Conservation (phyloP, 2,888 invertebrate genomes). For the Copidosoma aretas region DNA sequence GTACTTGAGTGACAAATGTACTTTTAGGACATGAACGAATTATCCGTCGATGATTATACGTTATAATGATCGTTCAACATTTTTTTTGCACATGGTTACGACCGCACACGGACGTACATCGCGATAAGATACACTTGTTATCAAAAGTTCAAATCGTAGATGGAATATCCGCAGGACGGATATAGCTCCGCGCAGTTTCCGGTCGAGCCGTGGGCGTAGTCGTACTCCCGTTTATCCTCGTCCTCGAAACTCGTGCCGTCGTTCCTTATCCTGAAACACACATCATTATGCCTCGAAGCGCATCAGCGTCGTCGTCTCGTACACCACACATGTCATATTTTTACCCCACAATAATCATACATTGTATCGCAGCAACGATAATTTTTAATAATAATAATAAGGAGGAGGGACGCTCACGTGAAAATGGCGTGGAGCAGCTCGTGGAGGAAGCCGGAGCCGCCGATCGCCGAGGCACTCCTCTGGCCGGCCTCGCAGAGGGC, state of each 20-base stretch:
- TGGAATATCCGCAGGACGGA: conserved; percentile 62
- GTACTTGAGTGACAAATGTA: no score
- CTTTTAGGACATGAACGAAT: no score
- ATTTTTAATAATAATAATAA: no score
- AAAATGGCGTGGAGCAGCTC: conserved; percentile 58
- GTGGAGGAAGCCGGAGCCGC: conserved; percentile 56
- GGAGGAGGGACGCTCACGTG: conserved; percentile 49
- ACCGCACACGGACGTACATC: no score
- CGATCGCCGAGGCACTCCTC: conserved; percentile 56
- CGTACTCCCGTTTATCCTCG: conserved; percentile 58
- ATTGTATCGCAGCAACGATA: no score
- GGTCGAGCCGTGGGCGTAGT: conserved; percentile 59
- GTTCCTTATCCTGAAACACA: conserved; percentile 52
- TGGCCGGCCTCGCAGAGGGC: conserved; percentile 77
- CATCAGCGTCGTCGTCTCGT: no score
- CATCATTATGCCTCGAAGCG: background rate
- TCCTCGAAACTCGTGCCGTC: conserved; percentile 55
- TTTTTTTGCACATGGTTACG: no score
- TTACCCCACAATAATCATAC: no score
- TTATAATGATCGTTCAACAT: no score
- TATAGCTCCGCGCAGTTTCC: conserved; percentile 63
- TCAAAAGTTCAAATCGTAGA: conserved; percentile 56
- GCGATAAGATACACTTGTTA: conserved; percentile 5
- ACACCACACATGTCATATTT: no score
- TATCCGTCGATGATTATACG: no score